Conservation (phyloP, 53 echinoderm and acorn worm genomes). For the Arbacia lixula region DNA sequence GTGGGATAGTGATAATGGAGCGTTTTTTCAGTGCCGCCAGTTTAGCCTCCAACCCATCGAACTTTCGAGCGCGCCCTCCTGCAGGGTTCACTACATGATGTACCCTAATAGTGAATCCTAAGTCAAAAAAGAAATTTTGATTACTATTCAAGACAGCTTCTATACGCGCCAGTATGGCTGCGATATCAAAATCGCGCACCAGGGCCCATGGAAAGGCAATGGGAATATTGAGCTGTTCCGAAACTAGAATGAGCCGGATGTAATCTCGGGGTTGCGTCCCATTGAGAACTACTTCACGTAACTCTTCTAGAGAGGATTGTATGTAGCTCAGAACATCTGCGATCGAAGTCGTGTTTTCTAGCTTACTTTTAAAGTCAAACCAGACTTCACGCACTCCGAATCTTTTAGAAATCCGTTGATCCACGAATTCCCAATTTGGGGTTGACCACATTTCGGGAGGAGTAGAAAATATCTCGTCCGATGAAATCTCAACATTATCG, state of each 20-base stretch:
- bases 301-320: background rate
- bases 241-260: background rate
- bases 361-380: background rate
- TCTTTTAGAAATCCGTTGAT: background rate
- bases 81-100: constrained; percentile 20
- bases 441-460: constrained; percentile 5
- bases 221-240: background rate
- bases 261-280: background rate
- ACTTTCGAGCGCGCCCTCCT: background rate
- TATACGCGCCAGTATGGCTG: background rate
- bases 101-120: background rate
- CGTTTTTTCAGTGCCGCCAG: background rate
- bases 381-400: constrained; percentile 23
- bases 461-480: background rate
- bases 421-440: constrained; percentile 16
- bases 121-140: background rate
- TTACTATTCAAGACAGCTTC: constrained; percentile 10
- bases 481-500: background rate
- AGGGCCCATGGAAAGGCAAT: constrained; percentile 8
- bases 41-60: background rate
- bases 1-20: background rate
- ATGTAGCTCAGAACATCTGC: background rate
- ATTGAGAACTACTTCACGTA: background rate
- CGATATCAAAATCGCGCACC: constrained; percentile 12
- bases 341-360: background rate